phyloP scores from a whole-genome alignment of 1,140 invertebrate genomes.

The Leptonema lineaticorne region DNA sequence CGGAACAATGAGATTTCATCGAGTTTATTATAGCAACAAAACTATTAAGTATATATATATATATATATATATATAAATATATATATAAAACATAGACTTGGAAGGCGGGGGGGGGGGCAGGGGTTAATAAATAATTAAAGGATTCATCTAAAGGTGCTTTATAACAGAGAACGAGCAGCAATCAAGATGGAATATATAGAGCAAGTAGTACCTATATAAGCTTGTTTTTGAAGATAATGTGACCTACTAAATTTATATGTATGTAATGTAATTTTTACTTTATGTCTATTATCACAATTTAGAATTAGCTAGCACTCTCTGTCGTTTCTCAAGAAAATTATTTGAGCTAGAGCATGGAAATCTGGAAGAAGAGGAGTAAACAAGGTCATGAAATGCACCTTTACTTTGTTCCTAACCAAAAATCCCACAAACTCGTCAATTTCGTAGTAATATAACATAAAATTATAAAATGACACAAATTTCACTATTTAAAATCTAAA shows the following conservation, averaged over 20 bases:
- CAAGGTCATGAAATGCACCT: constrained; percentile 38
- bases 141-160: constrained; percentile 32
- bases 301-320: constrained; percentile 55
- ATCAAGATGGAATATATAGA: constrained; percentile 46
- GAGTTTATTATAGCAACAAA: constrained; percentile 6
- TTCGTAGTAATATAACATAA: neutral
- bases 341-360: constrained; percentile 71
- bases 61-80: too few relatives aligned
- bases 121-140: constrained; percentile 27
- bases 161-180: constrained; percentile 53
- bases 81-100: too few relatives aligned
- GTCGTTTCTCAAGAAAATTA: constrained; percentile 65
- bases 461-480: neutral
- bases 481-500: too few relatives aligned
- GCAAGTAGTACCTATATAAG: constrained; percentile 40
- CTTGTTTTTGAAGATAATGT: constrained; percentile 29
- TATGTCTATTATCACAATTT: constrained; percentile 45
- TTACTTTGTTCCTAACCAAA: neutral
- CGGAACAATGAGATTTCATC: constrained; percentile 21
- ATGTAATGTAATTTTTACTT: constrained; percentile 26
- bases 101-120: neutral
- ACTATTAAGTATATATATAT: constrained; percentile 44
- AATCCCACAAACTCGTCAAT: neutral
- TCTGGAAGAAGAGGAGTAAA: constrained; percentile 64
- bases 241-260: constrained; percentile 28